Evolutionary conservation across 2,888 invertebrate genomes (phyloP).

Genomic region (Therioaphis trifolii): DNA sequence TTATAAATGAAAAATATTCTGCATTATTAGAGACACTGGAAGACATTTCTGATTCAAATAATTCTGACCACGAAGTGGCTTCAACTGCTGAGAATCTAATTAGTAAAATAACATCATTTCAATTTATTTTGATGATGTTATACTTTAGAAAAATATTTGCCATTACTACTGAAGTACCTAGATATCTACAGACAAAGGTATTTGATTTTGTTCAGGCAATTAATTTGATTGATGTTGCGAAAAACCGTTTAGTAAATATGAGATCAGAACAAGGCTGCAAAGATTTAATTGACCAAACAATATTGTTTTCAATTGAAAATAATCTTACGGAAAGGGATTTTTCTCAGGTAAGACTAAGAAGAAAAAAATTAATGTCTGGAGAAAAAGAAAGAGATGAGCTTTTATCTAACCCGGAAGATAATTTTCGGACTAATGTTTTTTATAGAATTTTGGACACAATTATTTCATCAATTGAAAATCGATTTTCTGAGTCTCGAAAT

Average conservation of each 20-base stretch:
- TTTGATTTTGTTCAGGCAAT: background rate
- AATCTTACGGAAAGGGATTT: conserved; percentile 16
- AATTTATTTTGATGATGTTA: background rate
- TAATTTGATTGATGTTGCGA: conserved; percentile 4
- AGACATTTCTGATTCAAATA: conserved; percentile 1
- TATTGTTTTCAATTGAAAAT: conserved; percentile 15
- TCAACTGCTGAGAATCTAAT: conserved; percentile 13
- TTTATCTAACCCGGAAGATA: background rate
- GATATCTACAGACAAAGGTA: too few species aligned
- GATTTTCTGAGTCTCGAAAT: conserved; percentile 9
- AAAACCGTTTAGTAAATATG: background rate
- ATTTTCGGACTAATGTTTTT: background rate
- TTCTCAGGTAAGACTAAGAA: background rate
- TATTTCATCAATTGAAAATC: conserved; percentile 15
- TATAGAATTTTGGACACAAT: conserved; percentile 22
- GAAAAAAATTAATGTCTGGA: background rate
- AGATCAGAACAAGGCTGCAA: conserved; percentile 1
- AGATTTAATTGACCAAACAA: conserved; percentile 18
- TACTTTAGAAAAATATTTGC: conserved; percentile 14
- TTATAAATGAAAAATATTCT: conserved; percentile 31
- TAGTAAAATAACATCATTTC: conserved; percentile 2
- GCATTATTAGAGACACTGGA: background rate
- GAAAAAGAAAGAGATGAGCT: background rate
- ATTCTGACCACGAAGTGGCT: background rate
- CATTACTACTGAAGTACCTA: background rate